Base-by-base conservation (phyloP, 1,140 invertebrate genomes). In the Melanaphis sacchari region DNA sequence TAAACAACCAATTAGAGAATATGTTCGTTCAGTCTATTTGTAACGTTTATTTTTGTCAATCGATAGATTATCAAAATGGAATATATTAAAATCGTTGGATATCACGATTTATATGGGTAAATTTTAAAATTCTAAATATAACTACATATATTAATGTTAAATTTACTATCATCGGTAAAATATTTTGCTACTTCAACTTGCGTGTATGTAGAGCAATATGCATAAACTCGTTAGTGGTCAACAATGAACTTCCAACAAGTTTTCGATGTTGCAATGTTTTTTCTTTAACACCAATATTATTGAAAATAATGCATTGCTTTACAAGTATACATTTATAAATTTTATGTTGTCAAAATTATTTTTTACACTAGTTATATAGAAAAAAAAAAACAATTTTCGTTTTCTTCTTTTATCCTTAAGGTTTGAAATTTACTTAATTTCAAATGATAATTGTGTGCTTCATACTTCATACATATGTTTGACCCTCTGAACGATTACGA, bases 1-100 rank as follows among this genome's bases (percentile, higher is more conserved):
- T 54, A 89, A 89, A 89, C 88, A 89, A 89, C 88, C 49, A 89
- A 89, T 52, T 89, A 89, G 8, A 54, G 36, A 54, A 11, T 8
- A 36, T 36, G 43, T 31, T 22, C 31, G 38, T 89, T 89, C 31
- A 15, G 49, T 54, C 88, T 89, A 89, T 89, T 89, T 89, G 38
- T 54, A 89, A 54, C 49, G 8, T 89, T 89, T 76, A n/a, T n/a
- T 76, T 76, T 54, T 89, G 52, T 89, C 49, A 38, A 52, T 89
- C 26, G 5, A 38, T 89, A 54, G n/a, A n/a, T 11, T 31, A 54
- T 89, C 46, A n/a, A n/a, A 46, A 36, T 46, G 9, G 21, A 31
- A 49, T 87, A 87, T 87, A 49, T 46, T 87, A 22, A 21, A 87
- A 31, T 59, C 2, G 26, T 15, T 2, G 26, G 9, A 59, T n/a